Percentiles rank a stretch among this genome's conserved stretches.
Evolutionary conservation across 2,113 vertebrate genomes (phyloP).

Genomic region (Labrus mixtus): DNA sequence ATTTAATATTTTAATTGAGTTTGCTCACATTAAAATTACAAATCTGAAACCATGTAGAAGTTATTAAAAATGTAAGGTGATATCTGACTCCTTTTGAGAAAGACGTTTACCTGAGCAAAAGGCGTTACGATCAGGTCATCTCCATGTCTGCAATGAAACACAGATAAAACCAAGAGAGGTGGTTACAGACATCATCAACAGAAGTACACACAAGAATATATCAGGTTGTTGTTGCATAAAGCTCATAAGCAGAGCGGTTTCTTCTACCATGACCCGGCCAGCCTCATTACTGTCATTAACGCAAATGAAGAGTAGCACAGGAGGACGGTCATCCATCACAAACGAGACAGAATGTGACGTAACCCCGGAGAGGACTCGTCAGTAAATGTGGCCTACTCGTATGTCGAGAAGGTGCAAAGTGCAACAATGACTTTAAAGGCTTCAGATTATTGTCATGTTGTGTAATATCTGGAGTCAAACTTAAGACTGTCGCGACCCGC

Average conservation of each 20-base stretch:
- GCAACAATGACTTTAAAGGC: not conserved
- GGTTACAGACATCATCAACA: not conserved
- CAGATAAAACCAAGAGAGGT: not conserved
- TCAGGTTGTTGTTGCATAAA: not conserved
- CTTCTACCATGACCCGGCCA: not conserved
- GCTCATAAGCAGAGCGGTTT: not conserved
- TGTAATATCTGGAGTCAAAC: not conserved
- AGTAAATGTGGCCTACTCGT: not conserved
- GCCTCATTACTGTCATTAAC: constrained; percentile 28
- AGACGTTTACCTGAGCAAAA: constrained; percentile 90
- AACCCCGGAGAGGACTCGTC: constrained; percentile 24
- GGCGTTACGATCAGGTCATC: constrained; percentile 99
- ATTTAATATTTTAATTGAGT: not conserved
- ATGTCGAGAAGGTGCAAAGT: not conserved
- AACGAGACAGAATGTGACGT: not conserved
- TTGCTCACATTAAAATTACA: too few relatives aligned
- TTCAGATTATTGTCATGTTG: constrained; percentile 21
- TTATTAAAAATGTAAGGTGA: too few relatives aligned
- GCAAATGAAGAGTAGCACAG: not conserved
- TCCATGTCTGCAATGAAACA: constrained; percentile 87
- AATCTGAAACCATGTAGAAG: too few relatives aligned
- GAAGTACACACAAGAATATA: not conserved
- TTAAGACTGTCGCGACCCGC: too few relatives aligned
- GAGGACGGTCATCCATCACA: not conserved
- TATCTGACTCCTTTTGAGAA: too few relatives aligned